Conservation (phyloP, 2,797 vertebrate species). For the Lutjanus campechanus region DNA sequence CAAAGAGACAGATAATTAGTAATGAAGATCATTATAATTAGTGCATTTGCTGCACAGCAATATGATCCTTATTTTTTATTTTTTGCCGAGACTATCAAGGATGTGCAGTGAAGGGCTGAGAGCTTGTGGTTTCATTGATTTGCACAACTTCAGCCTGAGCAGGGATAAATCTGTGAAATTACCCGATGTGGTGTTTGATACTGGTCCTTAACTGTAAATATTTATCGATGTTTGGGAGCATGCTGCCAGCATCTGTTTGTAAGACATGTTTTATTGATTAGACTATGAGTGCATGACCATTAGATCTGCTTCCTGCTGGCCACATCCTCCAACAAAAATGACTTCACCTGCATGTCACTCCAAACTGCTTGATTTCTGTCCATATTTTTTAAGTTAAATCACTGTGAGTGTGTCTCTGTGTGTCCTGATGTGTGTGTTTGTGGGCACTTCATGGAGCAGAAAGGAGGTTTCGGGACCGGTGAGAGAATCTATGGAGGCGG, state of each 20-base stretch:
- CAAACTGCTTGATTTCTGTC: background rate
- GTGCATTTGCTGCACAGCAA: background rate
- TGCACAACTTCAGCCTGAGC: conserved; percentile 6
- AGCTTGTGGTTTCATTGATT: conserved; percentile 26
- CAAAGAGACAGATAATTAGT: background rate
- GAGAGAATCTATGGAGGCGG: conserved; percentile 52
- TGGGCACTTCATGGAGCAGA: conserved; percentile 30
- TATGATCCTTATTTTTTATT: background rate
- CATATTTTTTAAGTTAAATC: background rate
- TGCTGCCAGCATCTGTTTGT: conserved; percentile 30
- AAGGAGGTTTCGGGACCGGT: conserved; percentile 56
- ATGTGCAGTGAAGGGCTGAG: background rate
- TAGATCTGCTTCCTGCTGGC: background rate
- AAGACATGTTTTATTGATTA: conserved; percentile 27
- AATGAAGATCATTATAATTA: conserved; percentile 1
- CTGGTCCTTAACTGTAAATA: background rate
- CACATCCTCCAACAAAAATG: background rate
- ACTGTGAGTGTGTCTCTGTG: background rate
- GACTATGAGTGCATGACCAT: background rate
- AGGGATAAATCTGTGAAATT: conserved; percentile 26
- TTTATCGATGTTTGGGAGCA: background rate
- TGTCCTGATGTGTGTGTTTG: conserved; percentile 23
- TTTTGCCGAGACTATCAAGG: background rate
- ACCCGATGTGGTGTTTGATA: background rate
- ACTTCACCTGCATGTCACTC: background rate